These are phyloP conservation scores for Ctenomys sociabilis DNA, from an alignment of 2,113 vertebrate genomes.

Conservation along the genomic window DNA sequence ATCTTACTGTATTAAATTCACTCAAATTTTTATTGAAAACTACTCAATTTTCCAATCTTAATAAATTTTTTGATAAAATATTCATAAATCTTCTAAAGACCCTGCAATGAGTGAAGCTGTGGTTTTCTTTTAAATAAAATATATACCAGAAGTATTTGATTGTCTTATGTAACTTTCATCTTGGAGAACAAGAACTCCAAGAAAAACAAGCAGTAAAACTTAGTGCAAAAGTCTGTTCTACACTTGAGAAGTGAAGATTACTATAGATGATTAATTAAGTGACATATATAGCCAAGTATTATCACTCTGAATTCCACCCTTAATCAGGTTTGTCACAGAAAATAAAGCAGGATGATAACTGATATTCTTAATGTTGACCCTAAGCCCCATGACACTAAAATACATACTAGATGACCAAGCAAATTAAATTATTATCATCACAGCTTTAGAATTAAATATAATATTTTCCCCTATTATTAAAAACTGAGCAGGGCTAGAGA, in stretches of 20 bases:
- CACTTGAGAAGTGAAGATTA: not conserved
- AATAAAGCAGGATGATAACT: not conserved
- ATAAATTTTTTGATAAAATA: slow-evolving; percentile 2
- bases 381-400: not conserved
- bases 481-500: not conserved
- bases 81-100: not conserved
- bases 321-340: not conserved
- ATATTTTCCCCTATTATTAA: slow-evolving; percentile 27
- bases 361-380: slow-evolving; percentile 25
- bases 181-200: not conserved
- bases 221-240: not conserved
- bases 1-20: not conserved
- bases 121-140: slow-evolving; percentile 39
- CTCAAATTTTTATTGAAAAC: not conserved
- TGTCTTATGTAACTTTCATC: not conserved
- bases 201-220: not conserved
- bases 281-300: not conserved
- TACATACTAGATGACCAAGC: not conserved
- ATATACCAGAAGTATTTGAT: not conserved
- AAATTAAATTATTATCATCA: not conserved
- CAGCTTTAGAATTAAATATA: slow-evolving; percentile 9
- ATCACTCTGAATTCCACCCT: not conserved
- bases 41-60: not conserved
- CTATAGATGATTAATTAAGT: not conserved
- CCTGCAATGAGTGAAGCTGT: not conserved